Base-by-base conservation (phyloP, 2,797 vertebrate species). In the Pseudotriccus pelzelni region DNA sequence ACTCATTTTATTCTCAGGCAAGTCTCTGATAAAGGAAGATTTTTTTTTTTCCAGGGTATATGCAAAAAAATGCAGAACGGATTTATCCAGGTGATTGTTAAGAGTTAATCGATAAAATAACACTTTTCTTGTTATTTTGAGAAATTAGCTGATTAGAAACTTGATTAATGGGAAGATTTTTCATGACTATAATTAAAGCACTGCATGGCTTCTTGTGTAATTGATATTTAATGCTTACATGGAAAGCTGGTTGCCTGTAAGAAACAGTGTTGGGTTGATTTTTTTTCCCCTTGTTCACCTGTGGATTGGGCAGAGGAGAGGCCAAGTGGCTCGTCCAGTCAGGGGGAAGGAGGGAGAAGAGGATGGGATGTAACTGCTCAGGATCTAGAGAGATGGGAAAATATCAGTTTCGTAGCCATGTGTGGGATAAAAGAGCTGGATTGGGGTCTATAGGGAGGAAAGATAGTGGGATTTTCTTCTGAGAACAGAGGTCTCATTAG, bases 91-190 rank as follows among this genome's bases (percentile, higher is more conserved):
- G 60, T 41, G 74, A 53, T 68, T 84, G 56, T 88, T 95, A 97
- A 97, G 94, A 95, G 96, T 97, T 98, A 97, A 98, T 97, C 90
- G 68, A 97, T 97, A 97, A 96, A 96, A 95, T 96, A 97, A 95
- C 89, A 89, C 89, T 97, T 94, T 49, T 83, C 69, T 85, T 85
- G 87, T 90, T 95, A 96, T 97, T 90, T 96, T 18, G 28, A 93
- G 95, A 91, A 95, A 96, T 56, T 74, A 94, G 69, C 91, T 97
- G 97, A 97, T 98, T 98, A 98, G 90, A 94, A 94, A 96, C 62
- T 93, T 98, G 97, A 98, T 98, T 96, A 97, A 98, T 97, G 95
- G 76, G 88, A 79, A 89, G 81, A 88, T 97, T 97, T 97, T 89
- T 96, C 88, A 77, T 68, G 56, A 88, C 91, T 94, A 89, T 96